These are phyloP conservation scores for Varecia variegata DNA, from an alignment of 2,797 vertebrate species.

Conservation along the genomic window DNA sequence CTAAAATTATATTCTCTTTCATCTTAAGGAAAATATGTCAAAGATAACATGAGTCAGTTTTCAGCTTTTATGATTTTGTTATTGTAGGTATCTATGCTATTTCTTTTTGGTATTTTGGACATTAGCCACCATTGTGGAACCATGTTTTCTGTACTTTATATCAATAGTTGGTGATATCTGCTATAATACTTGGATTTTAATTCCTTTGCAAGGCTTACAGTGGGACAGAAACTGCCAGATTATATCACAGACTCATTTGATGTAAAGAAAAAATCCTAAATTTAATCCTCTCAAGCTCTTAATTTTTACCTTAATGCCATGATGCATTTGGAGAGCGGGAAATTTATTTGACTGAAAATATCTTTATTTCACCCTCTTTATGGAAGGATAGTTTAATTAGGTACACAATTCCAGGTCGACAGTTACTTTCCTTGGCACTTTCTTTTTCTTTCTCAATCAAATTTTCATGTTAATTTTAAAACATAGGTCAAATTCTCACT, in stretches of 20 bases:
- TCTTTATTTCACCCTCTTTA: background rate
- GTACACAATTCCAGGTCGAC: background rate
- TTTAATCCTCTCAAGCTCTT: background rate
- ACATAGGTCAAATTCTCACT: background rate
- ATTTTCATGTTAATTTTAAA: background rate
- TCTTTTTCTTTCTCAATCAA: constrained; percentile 15
- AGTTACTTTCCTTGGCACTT: background rate
- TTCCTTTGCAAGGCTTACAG: background rate
- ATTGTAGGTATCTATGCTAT: background rate
- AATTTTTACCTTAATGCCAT: background rate
- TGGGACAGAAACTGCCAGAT: background rate
- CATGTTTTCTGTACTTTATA: background rate
- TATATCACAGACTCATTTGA: background rate
- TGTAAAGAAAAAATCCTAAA: background rate
- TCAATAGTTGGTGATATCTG: background rate
- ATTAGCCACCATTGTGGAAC: background rate
- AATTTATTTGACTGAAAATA: background rate
- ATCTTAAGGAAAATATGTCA: background rate
- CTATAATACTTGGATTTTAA: constrained; percentile 42
- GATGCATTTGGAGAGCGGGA: background rate
- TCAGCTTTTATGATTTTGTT: background rate
- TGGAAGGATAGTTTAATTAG: constrained; percentile 18
- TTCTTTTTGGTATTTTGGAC: background rate
- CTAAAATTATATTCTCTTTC: background rate
- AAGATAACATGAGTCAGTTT: background rate